These are phyloP conservation scores for Hylaeus volcanicus DNA, from an alignment of 1,140 invertebrate species.

Conservation along the genomic window DNA sequence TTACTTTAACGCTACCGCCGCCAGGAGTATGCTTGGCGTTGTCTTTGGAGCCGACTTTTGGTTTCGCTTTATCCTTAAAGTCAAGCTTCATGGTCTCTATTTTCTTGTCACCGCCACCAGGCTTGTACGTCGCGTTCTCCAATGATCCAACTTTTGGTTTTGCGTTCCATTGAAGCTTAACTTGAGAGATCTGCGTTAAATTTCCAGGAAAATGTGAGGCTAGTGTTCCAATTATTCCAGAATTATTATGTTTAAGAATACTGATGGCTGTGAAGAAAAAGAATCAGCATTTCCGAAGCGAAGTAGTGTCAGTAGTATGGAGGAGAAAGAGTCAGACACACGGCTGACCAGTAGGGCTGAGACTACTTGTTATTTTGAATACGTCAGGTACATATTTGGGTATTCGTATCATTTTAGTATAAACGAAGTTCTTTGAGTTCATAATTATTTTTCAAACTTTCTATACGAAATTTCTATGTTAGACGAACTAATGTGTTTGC, in stretches of 20 bases:
- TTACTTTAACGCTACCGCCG: constrained; percentile 95
- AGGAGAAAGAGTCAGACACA: not conserved
- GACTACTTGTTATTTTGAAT: no score
- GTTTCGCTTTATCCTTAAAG: constrained; percentile 94
- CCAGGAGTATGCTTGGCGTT: constrained; percentile 94
- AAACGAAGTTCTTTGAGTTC: not conserved
- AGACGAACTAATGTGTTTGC: no score
- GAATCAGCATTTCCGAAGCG: not conserved
- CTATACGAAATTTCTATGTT: no score
- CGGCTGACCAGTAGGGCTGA: no score
- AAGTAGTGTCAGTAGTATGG: not conserved
- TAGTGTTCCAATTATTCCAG: not conserved
- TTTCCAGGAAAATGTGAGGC: not conserved
- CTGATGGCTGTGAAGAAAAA: not conserved
- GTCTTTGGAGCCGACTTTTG: constrained; percentile 95
- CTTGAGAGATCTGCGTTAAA: constrained; percentile 86
- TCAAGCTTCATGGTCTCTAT: constrained; percentile 94
- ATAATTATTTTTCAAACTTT: not conserved
- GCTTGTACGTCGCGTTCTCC: constrained; percentile 95
- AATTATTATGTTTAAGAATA: not conserved
- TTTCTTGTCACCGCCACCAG: constrained; percentile 95
- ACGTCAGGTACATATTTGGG: not conserved
- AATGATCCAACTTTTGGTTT: constrained; percentile 96
- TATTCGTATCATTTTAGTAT: not conserved
- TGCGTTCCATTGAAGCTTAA: constrained; percentile 95